Evolutionary conservation across 37 sponge, comb jelly and placozoan genomes (phyloP), one percentile per base, ranked within the genome.

Genomic region (Geodia barretti): DNA sequence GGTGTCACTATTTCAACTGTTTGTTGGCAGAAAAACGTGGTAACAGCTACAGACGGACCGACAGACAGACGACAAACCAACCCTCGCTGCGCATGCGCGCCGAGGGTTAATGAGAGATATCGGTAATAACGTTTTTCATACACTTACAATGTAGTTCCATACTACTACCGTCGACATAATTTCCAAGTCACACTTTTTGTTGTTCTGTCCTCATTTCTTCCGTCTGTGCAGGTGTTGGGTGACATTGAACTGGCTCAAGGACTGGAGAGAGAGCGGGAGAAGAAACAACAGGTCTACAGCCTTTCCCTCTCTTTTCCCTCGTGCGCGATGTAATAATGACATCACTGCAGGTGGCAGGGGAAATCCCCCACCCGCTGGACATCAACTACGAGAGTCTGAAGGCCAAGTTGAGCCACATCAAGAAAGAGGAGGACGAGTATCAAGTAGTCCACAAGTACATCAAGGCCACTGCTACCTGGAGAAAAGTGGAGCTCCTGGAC

Each of bases 201-300:
- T n/a, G n/a, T n/a, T n/a, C n/a, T n/a, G n/a, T n/a, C n/a, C n/a
- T n/a, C n/a, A n/a, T n/a, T n/a, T n/a, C n/a, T n/a, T n/a, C n/a
- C n/a, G 33, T 75, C 25, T 38, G 62, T n/a, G 40, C 43, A 94
- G 95, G 92, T 95, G 26, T 88, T 95, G 31, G 96, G 93, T 20
- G 96, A 95, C 70, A 95, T 95, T 73, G 93, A 92, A 64, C 24
- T 95, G 29, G 96, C 96, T 36, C 96, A 93, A 74, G 63, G 81
- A 0, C 28, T 95, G 69, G 86, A 90, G 79, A 79, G 69, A 41
- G 88, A 83, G 24, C 71, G 68, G 33, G 81, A 86, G 58, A 86
- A 89, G 58, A 70, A 73, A 41, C 64, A 84, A n/a, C 40, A 75
- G 78, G 78, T 28, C 25, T 24, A 72, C 4, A 61, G 9, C 62